Base-by-base conservation (phyloP, 2,888 invertebrate genomes). In the Magallana nippona region DNA sequence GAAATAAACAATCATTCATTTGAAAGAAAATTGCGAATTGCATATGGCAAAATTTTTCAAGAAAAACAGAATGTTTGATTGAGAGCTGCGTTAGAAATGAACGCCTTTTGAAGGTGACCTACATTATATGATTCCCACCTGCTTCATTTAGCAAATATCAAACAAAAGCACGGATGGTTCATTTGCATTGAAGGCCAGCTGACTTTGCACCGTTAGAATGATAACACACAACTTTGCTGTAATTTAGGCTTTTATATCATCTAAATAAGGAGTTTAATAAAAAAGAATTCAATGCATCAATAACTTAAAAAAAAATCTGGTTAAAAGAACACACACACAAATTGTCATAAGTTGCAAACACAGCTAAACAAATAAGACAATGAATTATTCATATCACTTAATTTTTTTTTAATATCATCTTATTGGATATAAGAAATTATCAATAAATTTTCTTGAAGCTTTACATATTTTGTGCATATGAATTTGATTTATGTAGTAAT, bases 91-190 rank as follows among this genome's bases (percentile, higher is more conserved):
- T 71, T 63, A 27, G 11, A 22, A 71, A 32, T 3, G 13, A 15
- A 22, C 32, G 63, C 13, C 71, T 27, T 71, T 71, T 71, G 22
- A 2, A 27, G 44, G 15, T 71, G 71, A 71, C 71, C 71, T 71
- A 71, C 2, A 71, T 71, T 71, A 71, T 27, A 22, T 27, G 32
- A 71, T 22, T 32, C 44, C 27, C 71, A 71, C 71, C 71, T 71
- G 71, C 71, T 71, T 71, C 27, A 71, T 71, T 71, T 27, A 71
- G 32, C 71, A 71, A 71, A 71, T 71, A 71, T 71, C 71, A 71
- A 71, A 71, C 71, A 71, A 71, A 71, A 63, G 63, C 63, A 8
- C 13, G 3, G 27, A 22, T 22, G 27, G 22, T 11, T 22, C 71
- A 71, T 71, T 71, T 71, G 71, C 71, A 71, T 71, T 71, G 15